Base-by-base conservation (phyloP, 2,888 invertebrate genomes). In the Melangyna quadrimaculata region DNA sequence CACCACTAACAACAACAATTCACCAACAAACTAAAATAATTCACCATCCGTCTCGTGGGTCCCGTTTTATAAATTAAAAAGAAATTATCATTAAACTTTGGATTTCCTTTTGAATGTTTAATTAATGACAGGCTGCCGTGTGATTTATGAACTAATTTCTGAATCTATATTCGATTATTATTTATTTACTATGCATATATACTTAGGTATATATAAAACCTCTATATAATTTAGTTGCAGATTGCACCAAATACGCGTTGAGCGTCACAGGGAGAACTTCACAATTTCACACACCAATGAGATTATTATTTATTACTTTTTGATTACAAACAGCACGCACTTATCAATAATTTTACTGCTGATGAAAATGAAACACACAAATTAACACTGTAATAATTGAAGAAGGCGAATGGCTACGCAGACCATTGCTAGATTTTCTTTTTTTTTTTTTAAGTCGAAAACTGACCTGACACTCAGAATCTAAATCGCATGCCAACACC, bases 81-180 rank as follows among this genome's bases (percentile, higher is more conserved):
- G 59, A 80, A 61, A 67, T 78, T 67, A 82, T 27, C 45, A 57
- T 19, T 74, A 40, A 29, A 81, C 55, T 63, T 65, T 61, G 35
- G n/a, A 67, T 79, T 79, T 53, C 73, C 40, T 79, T 78, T 74
- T 78, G 61, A 37, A 59, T 75, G 37, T 79, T 75, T 75, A 67
- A 80, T 84, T 84, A 84, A 75, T 65, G 84, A 84, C 70, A 43
- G 19, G 43, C 65, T 67, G 45, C 32, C 24, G 32, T 74, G 65
- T 71, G 74, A 71, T 84, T 84, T 84, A 84, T 80, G 74, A 65
- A 59, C 80, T 67, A 59, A 67, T 75, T 53, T 67, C 27, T 32
- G 53, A 51, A 79, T 67, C 70, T 45, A 65, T 57, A 65, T 70
- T 59, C 65, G 79, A 75, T 75, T 69, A 75, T 75, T 69, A 55